Base-by-base conservation (phyloP, 1,140 invertebrate species). In the Aphelenchoides avenae region DNA sequence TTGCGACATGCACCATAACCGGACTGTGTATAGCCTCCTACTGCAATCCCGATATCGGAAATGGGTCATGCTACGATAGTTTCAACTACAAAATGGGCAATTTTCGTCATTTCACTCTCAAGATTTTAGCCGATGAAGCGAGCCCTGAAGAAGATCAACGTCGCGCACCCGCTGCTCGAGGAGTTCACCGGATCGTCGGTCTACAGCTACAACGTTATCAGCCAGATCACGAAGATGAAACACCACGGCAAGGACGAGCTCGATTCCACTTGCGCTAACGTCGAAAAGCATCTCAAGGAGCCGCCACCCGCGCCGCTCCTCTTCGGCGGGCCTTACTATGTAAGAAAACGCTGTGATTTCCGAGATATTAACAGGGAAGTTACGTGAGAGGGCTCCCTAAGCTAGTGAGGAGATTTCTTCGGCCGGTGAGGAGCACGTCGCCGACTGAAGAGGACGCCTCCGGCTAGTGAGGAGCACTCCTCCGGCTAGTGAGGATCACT, bases 221-320 rank as follows among this genome's bases (percentile, higher is more conserved):
- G 89, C 78, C 92, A 95, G 76, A 80, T 96, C 61, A 97, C 94
- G 79, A 85, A 89, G 75, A 81, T 95, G 57, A 97, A 96, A 81
- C 92, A 92, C 78, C 77, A 79, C 64, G 80, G 80, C 46, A 63
- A 65, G 47, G 30, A 64, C 34, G 46, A 59, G 42, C 53, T 57
- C 26, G 46, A 68, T 13, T 24, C 40, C 20, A 58, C 42, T 52
- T 61, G 61, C 53, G 1, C 13, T n/a, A 7, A 63, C 24, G 44
- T 63, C 26, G 55, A 24, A 13, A 68, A 64, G 31, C 40, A 51
- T 51, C 20, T 51, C n/a, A 46, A 51, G 15, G 31, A 18, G 40
- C 30, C n/a, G n/a, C n/a, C n/a, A n/a, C n/a, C 4, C 48, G 20
- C 48, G 4, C 48, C 48, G 4, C 31, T 24, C 31, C 48, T 51